A percentile compares a stretch with the other conserved stretches of the same genome.
These are phyloP conservation scores for Callocephalon fimbriatum DNA, from an alignment of 2,113 vertebrate species.

Conservation along the genomic window DNA sequence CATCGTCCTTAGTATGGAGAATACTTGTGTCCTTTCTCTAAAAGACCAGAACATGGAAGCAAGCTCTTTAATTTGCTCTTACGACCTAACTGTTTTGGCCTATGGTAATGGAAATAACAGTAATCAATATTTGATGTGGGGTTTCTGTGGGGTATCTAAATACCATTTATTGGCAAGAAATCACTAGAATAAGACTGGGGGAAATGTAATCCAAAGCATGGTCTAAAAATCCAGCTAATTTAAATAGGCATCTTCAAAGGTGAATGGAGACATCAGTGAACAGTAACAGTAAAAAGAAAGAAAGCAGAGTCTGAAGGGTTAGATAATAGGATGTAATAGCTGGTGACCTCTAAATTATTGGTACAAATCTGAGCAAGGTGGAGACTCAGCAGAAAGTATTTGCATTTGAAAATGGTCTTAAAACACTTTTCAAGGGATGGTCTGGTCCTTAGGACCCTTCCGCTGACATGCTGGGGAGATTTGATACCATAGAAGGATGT, in stretches of 20 bases:
- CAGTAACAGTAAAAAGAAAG: not conserved
- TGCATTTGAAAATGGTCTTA: not conserved
- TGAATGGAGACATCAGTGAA: not conserved
- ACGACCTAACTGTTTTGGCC: not conserved
- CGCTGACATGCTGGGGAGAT: not conserved
- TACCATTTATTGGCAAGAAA: conserved; percentile 28
- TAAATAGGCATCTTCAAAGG: conserved; percentile 10
- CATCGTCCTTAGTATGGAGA: not conserved
- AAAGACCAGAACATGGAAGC: not conserved
- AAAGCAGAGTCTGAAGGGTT: not conserved
- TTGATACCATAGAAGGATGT: not conserved
- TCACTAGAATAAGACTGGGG: not conserved
- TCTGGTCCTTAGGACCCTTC: not conserved
- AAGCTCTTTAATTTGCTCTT: not conserved
- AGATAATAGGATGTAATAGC: conserved; percentile 25
- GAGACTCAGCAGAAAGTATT: not conserved
- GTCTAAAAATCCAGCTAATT: not conserved
- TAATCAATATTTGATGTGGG: conserved; percentile 29
- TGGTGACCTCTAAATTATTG: conserved; percentile 27
- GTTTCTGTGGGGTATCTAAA: conserved; percentile 45
- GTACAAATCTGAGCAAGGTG: not conserved
- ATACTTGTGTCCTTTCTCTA: not conserved
- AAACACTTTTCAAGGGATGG: not conserved
- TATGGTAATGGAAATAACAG: not conserved
- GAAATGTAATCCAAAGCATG: not conserved